A percentile compares a stretch with the other conserved stretches of the same genome.
Evolutionary conservation across 2,113 vertebrate genomes (phyloP).

Genomic region (Cyprinus carpio): DNA sequence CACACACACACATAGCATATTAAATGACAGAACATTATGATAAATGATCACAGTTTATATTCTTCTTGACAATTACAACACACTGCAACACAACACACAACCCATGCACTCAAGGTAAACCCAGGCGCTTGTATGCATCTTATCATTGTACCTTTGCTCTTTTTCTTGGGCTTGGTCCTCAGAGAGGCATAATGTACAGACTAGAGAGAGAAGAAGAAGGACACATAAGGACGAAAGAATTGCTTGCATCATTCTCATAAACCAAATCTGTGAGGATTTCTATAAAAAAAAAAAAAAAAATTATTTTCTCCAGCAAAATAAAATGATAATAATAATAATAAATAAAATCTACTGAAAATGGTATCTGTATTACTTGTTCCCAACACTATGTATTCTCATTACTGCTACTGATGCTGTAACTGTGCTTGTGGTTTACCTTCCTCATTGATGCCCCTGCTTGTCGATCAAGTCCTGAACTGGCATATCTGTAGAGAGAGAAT

Average conservation of each 20-base stretch:
- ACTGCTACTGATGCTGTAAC: background rate
- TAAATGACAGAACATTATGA: background rate
- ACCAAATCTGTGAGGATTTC: background rate
- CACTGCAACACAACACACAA: background rate
- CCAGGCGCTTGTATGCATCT: background rate
- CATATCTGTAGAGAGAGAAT: constrained; percentile 68
- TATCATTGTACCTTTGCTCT: constrained; percentile 75
- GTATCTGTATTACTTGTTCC: background rate
- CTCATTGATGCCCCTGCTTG: constrained; percentile 81
- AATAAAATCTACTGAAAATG: background rate
- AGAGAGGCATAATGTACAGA: constrained; percentile 82
- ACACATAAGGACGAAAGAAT: background rate
- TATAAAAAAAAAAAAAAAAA: too few relatives aligned
- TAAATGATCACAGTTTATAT: background rate
- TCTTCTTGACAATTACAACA: background rate
- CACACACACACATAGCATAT: constrained; percentile 8
- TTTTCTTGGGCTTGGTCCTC: constrained; percentile 82
- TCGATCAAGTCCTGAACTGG: constrained; percentile 76
- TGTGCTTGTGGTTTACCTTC: constrained; percentile 73
- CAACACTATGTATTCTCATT: background rate
- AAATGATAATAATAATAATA: too few relatives aligned
- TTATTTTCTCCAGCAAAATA: too few relatives aligned
- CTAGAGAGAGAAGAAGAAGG: constrained; percentile 66
- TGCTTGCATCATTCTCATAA: background rate
- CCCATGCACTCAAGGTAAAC: background rate